A percentile compares a stretch with the other conserved stretches of the same genome.
phyloP scores from a whole-genome alignment of 2,888 invertebrate species.

The Alentia gelatinosa region DNA sequence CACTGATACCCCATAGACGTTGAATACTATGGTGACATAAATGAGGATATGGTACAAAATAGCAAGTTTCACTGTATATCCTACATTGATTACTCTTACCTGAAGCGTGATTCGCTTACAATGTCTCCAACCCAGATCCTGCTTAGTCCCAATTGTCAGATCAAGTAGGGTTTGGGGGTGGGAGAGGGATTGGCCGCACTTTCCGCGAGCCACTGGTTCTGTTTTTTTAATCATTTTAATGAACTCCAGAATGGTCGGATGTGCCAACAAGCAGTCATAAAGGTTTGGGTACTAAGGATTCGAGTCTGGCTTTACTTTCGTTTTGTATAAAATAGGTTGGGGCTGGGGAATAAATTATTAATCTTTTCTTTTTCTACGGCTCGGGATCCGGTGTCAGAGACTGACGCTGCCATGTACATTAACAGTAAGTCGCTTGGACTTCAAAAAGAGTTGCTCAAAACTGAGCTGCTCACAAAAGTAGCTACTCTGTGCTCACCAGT shows the following conservation, averaged over 20 bases:
- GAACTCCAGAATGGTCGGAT: too few relatives aligned
- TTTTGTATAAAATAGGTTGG: too few relatives aligned
- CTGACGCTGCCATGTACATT: constrained; percentile 40
- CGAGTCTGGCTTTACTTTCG: too few relatives aligned
- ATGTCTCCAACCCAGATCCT: neutral
- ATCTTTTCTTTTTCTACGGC: neutral
- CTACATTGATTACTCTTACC: neutral
- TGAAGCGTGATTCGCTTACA: neutral
- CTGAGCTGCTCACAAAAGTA: neutral
- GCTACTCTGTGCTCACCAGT: neutral
- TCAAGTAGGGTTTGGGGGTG: neutral
- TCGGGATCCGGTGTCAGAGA: constrained; percentile 37
- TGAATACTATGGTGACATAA: neutral
- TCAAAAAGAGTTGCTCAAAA: neutral
- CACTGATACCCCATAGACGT: neutral
- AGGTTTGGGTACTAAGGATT: too few relatives aligned
- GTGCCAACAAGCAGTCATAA: too few relatives aligned
- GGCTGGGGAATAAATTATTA: too few relatives aligned
- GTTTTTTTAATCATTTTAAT: neutral
- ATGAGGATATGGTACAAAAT: neutral
- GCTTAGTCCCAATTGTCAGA: neutral
- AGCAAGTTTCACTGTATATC: neutral
- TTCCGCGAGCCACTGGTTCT: neutral
- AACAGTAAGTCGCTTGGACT: neutral
- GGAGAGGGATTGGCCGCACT: neutral